Evolutionary conservation across 2,113 vertebrate genomes (phyloP).

Genomic region (Xiphophorus couchianus): DNA sequence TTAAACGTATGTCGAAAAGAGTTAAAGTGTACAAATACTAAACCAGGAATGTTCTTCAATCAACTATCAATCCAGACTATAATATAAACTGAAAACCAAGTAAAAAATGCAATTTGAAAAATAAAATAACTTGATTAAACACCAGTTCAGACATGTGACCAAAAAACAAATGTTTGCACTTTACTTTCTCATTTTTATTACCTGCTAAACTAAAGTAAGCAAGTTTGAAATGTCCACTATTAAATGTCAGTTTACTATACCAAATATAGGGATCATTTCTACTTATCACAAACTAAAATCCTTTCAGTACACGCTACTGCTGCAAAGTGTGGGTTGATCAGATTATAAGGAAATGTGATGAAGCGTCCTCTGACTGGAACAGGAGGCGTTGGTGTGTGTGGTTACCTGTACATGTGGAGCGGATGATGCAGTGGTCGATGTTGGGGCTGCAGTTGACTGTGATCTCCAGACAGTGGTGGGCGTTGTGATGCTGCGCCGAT

Average conservation of each 20-base stretch:
- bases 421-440: constrained; percentile 98
- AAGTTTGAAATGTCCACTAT: neutral
- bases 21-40: too few species aligned
- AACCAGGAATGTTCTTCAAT: too few species aligned
- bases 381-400: neutral
- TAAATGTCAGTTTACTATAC: neutral
- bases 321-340: neutral
- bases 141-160: too few species aligned
- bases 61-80: too few species aligned
- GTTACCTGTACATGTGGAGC: constrained; percentile 97
- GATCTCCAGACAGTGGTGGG: constrained; percentile 99
- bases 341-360: neutral
- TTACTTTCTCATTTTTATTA: too few species aligned
- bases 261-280: neutral
- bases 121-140: too few species aligned
- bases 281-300: neutral
- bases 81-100: too few species aligned
- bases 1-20: too few species aligned
- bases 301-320: neutral
- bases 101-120: too few species aligned
- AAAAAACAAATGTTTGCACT: too few species aligned
- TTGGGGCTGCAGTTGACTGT: constrained; percentile 99
- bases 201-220: too few species aligned
- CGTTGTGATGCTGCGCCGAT: constrained; percentile 98
- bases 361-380: neutral